phyloP scores from a whole-genome alignment of 2,113 vertebrate species.

The Zapornia atra region DNA sequence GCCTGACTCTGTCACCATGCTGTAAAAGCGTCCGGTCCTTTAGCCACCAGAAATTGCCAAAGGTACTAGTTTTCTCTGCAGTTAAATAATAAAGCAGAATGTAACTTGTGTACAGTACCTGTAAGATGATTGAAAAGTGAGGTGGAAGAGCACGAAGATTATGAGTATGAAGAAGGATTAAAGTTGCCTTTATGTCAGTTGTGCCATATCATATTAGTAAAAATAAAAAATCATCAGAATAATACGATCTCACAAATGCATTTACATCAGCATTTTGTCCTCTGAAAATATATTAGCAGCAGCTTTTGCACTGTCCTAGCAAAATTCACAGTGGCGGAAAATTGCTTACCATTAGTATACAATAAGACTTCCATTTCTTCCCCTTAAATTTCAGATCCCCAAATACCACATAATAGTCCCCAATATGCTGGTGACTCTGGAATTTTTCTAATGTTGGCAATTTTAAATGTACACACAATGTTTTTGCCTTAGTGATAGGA shows the following conservation, averaged over 20 bases:
- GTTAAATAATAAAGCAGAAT: neutral
- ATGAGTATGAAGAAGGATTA: neutral
- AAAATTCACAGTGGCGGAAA: neutral
- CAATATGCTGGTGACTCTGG: neutral
- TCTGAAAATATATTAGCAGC: neutral
- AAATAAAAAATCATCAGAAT: neutral
- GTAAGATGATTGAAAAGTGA: neutral
- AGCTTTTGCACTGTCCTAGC: neutral
- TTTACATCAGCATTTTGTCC: constrained; percentile 20
- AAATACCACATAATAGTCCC: constrained; percentile 2
- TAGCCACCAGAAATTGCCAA: neutral
- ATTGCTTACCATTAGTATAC: neutral
- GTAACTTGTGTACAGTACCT: neutral
- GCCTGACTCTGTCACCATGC: neutral
- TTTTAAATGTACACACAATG: constrained; percentile 18
- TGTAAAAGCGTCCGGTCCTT: neutral
- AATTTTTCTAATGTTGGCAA: constrained; percentile 37
- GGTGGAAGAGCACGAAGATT: neutral
- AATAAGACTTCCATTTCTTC: constrained; percentile 9
- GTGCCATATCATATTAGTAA: neutral
- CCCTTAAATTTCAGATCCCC: neutral
- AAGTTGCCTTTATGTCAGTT: neutral
- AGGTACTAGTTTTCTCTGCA: neutral
- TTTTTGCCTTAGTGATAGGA: constrained; percentile 48
- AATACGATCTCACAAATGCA: neutral